phyloP scores from a whole-genome alignment of 1,140 invertebrate species.

The Gryon sp. region DNA sequence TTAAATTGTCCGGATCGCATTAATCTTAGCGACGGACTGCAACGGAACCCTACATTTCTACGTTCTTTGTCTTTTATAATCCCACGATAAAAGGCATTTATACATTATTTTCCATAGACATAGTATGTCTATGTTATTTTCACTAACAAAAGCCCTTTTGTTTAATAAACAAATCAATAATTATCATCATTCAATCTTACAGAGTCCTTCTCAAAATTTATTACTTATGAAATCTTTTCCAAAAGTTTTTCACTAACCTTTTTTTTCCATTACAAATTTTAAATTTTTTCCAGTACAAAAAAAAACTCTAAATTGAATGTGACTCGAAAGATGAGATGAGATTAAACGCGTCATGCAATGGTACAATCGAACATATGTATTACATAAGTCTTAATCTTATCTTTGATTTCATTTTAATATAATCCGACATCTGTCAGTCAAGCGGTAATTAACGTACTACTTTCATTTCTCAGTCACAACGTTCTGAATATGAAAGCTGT shows the following conservation, averaged over 20 bases:
- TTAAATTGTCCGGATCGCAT: slow-evolving; percentile 52
- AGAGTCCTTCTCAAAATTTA: too few relatives aligned
- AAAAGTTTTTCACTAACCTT: too few relatives aligned
- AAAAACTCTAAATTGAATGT: too few relatives aligned
- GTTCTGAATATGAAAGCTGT: not conserved
- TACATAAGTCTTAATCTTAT: slow-evolving; percentile 39
- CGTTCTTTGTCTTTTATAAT: slow-evolving; percentile 52
- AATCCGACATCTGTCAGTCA: slow-evolving; percentile 52
- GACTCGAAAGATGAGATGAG: not conserved
- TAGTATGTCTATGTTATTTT: too few relatives aligned
- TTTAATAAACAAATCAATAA: too few relatives aligned
- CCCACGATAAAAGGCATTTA: slow-evolving; percentile 34
- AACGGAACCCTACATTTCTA: slow-evolving; percentile 40
- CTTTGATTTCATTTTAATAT: slow-evolving; percentile 43
- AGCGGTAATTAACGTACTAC: slow-evolving; percentile 43
- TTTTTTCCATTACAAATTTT: too few relatives aligned
- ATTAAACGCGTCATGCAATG: slow-evolving; percentile 5
- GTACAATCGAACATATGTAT: slow-evolving; percentile 4
- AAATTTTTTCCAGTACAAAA: too few relatives aligned
- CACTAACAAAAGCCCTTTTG: not conserved
- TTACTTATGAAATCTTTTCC: too few relatives aligned
- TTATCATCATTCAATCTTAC: too few relatives aligned
- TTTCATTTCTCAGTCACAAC: slow-evolving; percentile 27
- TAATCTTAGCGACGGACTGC: slow-evolving; percentile 46
- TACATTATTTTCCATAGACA: too few relatives aligned